Conservation (phyloP, 2,888 invertebrate species). For the Fragum sueziense region DNA sequence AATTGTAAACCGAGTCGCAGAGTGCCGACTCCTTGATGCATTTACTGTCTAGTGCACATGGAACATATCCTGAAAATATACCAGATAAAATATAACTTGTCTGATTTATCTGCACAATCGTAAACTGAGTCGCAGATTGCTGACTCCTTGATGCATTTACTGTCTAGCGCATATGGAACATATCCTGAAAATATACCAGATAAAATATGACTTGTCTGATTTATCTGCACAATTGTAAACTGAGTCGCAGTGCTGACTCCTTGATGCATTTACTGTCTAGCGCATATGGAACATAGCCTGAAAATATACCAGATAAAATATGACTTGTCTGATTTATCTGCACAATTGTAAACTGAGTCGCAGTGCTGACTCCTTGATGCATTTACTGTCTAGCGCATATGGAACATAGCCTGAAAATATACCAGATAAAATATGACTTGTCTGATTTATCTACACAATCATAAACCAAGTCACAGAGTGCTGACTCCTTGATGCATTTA, state of each 20-base stretch:
- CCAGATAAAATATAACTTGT: neutral
- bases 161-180: slow-evolving; percentile 7
- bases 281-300: no score
- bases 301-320: no score
- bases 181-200: neutral
- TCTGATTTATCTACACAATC: slow-evolving; percentile 15
- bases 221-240: no score
- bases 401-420: neutral
- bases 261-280: no score
- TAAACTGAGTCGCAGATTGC: neutral
- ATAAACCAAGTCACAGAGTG: neutral
- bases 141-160: neutral
- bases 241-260: no score
- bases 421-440: neutral
- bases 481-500: neutral
- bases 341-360: neutral
- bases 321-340: no score
- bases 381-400: slow-evolving; percentile 2
- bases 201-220: neutral
- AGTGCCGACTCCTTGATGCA: neutral
- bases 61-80: slow-evolving; percentile 2
- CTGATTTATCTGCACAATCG: slow-evolving; percentile 11
- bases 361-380: neutral
- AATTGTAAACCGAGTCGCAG: neutral
- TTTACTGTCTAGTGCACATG: slow-evolving; percentile 14